These are phyloP conservation scores for Hycleus cichorii DNA, from an alignment of 1,140 invertebrate genomes.

Conservation along the genomic window DNA sequence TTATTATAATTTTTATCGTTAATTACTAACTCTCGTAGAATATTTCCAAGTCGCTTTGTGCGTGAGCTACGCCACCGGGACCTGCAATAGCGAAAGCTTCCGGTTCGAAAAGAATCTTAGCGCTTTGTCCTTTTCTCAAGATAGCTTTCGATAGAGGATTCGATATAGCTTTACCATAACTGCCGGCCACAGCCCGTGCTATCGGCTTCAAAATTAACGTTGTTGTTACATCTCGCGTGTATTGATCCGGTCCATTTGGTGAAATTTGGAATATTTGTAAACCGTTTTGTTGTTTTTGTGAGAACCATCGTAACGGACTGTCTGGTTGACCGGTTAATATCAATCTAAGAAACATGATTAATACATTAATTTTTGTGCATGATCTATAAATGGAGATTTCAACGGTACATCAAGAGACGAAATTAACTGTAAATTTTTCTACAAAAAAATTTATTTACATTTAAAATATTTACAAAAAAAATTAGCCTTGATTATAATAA, in stretches of 20 bases:
- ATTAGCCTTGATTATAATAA: conserved; percentile 51
- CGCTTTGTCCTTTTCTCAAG: conserved; percentile 44
- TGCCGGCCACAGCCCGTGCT: conserved; percentile 54
- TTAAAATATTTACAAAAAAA: no score
- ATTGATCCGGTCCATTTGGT: no score
- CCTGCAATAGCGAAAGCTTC: conserved; percentile 60
- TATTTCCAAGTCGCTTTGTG: conserved; percentile 52
- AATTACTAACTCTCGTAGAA: conserved; percentile 31
- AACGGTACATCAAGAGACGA: neutral
- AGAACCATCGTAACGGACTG: no score
- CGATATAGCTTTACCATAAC: conserved; percentile 57
- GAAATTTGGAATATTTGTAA: no score
- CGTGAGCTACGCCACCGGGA: conserved; percentile 61
- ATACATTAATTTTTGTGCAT: no score
- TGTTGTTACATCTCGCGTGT: conserved; percentile 14
- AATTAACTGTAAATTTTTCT: no score
- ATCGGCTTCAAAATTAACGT: conserved; percentile 53
- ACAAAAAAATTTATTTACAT: no score
- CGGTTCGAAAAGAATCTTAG: conserved; percentile 54
- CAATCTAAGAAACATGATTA: no score
- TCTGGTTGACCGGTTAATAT: no score
- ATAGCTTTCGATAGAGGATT: conserved; percentile 55
- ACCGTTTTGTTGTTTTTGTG: no score
- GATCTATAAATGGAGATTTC: neutral
- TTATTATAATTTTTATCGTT: neutral